Base-by-base conservation (phyloP, 2,797 vertebrate species). In the Melanotaenia maccullochi region DNA sequence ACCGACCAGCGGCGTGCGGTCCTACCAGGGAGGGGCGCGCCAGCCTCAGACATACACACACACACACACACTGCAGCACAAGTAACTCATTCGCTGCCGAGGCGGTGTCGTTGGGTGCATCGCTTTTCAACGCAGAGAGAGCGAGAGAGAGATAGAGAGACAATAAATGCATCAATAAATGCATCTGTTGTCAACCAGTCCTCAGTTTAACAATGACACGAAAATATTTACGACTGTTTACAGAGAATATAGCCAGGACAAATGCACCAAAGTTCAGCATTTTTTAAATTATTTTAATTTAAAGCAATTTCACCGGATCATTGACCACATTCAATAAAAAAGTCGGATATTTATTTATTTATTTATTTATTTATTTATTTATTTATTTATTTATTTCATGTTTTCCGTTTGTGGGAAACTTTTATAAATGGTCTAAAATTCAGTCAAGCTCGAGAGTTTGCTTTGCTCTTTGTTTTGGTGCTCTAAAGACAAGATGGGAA, bases 1-100 rank as follows among this genome's bases (percentile, higher is more conserved):
- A 79, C n/a, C 69, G 65, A 79, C n/a, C 69, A 77, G 81, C 79
- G 71, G 78, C 68, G 84, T 68, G 75, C 71, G n/a, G 52, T 91
- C 76, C 80, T 32, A 74, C 82, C 91, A 85, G 86, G 83, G 83
- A 89, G 90, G 90, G 88, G 90, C 88, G 78, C 88, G 64, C 81
- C 70, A 65, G 72, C 60, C 77, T 77, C 79, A 73, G 77, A 76
- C 81, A 25, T 32, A 24, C 60, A 32, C 60, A n/a, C 14, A 63
- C 42, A 33, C 62, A 35, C 61, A 33, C 82, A 86, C 77, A 81
- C 87, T 90, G 90, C 91, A 90, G 82, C 91, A 92, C 79, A 81
- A 28, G 80, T 92, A 93, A 93, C 92, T 87, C 91, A 73, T 89
- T 89, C 90, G 70, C 59, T 86, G 83, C 91, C 84, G 8, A 12